Evolutionary conservation across 2,797 vertebrate genomes (phyloP).

Genomic region (Acanthopagrus latus): DNA sequence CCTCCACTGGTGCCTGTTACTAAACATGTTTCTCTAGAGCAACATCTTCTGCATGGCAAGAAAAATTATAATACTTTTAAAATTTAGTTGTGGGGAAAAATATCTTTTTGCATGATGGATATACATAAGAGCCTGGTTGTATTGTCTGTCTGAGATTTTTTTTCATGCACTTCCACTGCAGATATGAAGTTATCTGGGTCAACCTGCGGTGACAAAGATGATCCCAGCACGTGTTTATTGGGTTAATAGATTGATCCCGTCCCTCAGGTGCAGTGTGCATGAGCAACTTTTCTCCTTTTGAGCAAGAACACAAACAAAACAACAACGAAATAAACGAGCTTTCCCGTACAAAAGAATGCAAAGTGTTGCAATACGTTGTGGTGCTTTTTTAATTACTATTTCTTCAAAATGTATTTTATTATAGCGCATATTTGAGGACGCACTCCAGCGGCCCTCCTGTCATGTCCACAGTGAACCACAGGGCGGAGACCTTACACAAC

Average conservation of each 20-base stretch:
- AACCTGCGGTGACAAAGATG: slow-evolving; percentile 56
- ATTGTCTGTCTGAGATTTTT: slow-evolving; percentile 6
- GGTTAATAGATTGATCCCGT: slow-evolving; percentile 6
- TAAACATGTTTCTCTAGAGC: slow-evolving; percentile 38
- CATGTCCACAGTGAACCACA: slow-evolving; percentile 49
- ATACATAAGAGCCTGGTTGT: not conserved
- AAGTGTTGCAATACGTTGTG: not conserved
- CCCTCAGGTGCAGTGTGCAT: slow-evolving; percentile 11
- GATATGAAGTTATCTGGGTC: slow-evolving; percentile 50
- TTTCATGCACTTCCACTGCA: slow-evolving; percentile 26
- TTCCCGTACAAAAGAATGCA: not conserved
- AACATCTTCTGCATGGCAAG: slow-evolving; percentile 22
- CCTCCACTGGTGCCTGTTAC: slow-evolving; percentile 40
- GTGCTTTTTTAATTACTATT: too few relatives aligned
- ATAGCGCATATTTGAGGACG: not conserved
- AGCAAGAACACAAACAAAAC: not conserved
- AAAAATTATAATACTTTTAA: not conserved
- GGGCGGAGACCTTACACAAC: slow-evolving; percentile 61
- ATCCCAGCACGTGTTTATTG: slow-evolving; percentile 13
- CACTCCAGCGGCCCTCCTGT: slow-evolving; percentile 44
- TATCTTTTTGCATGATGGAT: not conserved
- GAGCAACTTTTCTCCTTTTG: slow-evolving; percentile 1
- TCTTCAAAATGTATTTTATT: not conserved
- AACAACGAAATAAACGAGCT: not conserved
- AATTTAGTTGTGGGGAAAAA: not conserved